Percentiles rank a stretch among this genome's conserved stretches.
These are phyloP conservation scores for Achroia grisella DNA, from an alignment of 1,140 invertebrate genomes.

Conservation along the genomic window DNA sequence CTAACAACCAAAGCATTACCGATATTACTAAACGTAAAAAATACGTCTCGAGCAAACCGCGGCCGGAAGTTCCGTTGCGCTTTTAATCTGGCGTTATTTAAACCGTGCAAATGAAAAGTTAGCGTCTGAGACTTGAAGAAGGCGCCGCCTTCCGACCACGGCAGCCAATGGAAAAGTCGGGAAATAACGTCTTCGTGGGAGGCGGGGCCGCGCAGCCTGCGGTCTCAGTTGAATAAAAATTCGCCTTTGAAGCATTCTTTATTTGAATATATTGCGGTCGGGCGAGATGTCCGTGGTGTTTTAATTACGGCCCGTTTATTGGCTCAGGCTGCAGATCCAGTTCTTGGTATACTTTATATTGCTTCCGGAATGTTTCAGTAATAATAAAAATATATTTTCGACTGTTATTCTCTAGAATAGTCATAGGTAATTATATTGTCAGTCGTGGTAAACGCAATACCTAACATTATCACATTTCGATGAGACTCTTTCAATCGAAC, in stretches of 20 bases:
- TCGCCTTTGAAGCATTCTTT: slow-evolving; percentile 67
- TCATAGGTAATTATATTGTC: too few species aligned
- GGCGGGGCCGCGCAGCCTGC: slow-evolving; percentile 54
- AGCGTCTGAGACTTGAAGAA: slow-evolving; percentile 60
- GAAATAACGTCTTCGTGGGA: slow-evolving; percentile 61
- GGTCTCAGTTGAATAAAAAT: slow-evolving; percentile 56
- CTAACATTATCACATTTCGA: too few species aligned
- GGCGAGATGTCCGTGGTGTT: slow-evolving; percentile 22
- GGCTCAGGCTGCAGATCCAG: too few species aligned
- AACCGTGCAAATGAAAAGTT: slow-evolving; percentile 70
- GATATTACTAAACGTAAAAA: slow-evolving; percentile 23
- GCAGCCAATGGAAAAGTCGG: slow-evolving; percentile 67
- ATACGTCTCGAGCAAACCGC: slow-evolving; percentile 49
- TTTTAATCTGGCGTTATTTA: slow-evolving; percentile 68
- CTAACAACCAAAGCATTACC: too few species aligned
- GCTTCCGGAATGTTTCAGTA: too few species aligned
- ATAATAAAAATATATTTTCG: too few species aligned
- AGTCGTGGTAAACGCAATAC: too few species aligned
- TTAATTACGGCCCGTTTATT: slow-evolving; percentile 21
- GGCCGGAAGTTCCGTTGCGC: slow-evolving; percentile 50
- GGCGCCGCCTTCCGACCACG: slow-evolving; percentile 45
- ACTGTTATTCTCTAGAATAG: too few species aligned
- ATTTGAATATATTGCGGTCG: slow-evolving; percentile 56
- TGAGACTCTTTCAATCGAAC: too few species aligned
- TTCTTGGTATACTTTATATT: too few species aligned